These are phyloP conservation scores for Aegypius monachus DNA, from an alignment of 2,113 vertebrate genomes.

Conservation along the genomic window DNA sequence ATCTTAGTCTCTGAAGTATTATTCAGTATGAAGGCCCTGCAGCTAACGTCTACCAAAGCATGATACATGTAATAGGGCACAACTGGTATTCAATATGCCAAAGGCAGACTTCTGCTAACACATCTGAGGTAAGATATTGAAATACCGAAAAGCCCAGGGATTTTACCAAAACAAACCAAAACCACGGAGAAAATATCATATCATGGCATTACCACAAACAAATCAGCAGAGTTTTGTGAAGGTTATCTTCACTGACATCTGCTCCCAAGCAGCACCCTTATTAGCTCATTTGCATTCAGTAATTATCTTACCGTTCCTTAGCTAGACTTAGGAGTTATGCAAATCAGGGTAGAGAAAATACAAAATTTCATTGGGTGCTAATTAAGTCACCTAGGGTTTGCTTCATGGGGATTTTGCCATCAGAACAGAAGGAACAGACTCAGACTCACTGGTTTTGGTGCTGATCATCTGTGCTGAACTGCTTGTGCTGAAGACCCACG, in stretches of 20 bases:
- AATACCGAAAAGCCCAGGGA: not conserved
- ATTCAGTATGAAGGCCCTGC: not conserved
- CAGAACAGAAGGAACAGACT: not conserved
- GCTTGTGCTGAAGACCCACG: not conserved
- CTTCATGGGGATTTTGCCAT: not conserved
- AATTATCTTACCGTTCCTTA: not conserved
- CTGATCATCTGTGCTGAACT: not conserved
- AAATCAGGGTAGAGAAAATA: slow-evolving; percentile 38
- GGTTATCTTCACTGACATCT: not conserved
- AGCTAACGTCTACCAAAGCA: not conserved
- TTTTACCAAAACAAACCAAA: not conserved
- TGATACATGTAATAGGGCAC: not conserved
- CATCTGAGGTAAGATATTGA: not conserved
- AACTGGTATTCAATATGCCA: not conserved
- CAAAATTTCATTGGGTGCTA: slow-evolving; percentile 32
- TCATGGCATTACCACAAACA: not conserved
- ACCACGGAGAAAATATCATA: not conserved
- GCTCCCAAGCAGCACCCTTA: not conserved
- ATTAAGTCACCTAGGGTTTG: slow-evolving; percentile 3
- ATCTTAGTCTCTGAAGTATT: not conserved
- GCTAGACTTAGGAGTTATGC: slow-evolving; percentile 17
- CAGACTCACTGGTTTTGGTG: not conserved
- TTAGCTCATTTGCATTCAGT: slow-evolving; percentile 1
- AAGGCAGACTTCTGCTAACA: not conserved
- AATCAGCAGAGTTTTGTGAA: not conserved